Evolutionary conservation across 2,888 invertebrate genomes (phyloP), one percentile per base, ranked within the genome.

Genomic region (Epirrhoe alternata): DNA sequence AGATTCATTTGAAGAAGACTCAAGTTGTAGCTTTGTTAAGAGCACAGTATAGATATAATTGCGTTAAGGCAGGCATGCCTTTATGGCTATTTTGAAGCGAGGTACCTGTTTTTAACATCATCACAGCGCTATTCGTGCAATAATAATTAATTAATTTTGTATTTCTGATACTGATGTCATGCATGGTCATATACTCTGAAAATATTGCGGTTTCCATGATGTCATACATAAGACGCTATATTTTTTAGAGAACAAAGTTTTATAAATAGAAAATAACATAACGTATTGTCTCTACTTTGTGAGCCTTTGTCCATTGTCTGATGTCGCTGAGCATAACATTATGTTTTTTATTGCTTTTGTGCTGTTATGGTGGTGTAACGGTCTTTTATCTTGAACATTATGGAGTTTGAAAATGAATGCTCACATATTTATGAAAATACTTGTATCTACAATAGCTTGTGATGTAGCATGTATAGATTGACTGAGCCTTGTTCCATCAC

Each of bases 281-380:
- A 24, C 56, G 64, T 68, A 73, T 69, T 69, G 69, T 72, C 63
- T 62, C 45, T 47, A 62, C 58, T 62, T 67, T 66, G 64, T 62
- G 60, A 52, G 54, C 50, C 54, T 62, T 70, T 73, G 70, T 70
- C 58, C 51, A 72, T 74, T 73, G 72, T 73, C 57, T 69, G 59
- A 69, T 66, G 61, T 61, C 68, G 58, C 64, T 61, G 57, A 68
- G 68, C 61, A 61, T 64, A 63, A 68, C 58, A 61, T 68, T 53
- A 68, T 64, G 57, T 16, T 70, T 73, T 67, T 71, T 70, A 61
- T 69, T 58, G 35, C 58, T 33, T 56, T 57, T 53, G 47, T 53
- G 50, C 45, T 64, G 55, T 17, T 57, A 57, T 56, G 35, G 45
- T 33, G 33, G 52, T 51, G 10, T 63, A 63, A 57, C 52, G 50